Percentiles rank a stretch among this genome's conserved stretches.
These are phyloP conservation scores for Ganaspis brasiliensis DNA, from an alignment of 2,888 invertebrate genomes.

Conservation along the genomic window DNA sequence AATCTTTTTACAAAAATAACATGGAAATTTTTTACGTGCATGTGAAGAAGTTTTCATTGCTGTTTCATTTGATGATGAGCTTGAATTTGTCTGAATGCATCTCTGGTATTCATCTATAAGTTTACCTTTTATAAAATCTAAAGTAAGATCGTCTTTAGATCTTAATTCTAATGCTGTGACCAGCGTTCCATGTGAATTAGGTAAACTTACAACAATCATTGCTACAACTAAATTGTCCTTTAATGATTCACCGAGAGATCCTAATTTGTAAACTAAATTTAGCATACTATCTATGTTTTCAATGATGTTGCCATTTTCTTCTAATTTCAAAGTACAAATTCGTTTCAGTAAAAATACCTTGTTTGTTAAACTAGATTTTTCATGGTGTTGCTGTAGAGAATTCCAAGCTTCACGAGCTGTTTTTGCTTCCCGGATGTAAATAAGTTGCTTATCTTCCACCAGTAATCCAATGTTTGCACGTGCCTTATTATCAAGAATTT, in stretches of 20 bases:
- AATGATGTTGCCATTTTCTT: conserved; percentile 57
- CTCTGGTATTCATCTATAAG: conserved; percentile 63
- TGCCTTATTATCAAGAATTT: conserved; percentile 53
- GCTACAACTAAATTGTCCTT: conserved; percentile 59
- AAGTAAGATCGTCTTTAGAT: conserved; percentile 59
- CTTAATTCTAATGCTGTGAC: conserved; percentile 60
- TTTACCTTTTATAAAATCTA: conserved; percentile 59
- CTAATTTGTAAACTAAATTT: conserved; percentile 55
- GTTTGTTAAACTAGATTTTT: conserved; percentile 56
- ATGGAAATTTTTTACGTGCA: background rate
- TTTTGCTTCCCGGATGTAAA: conserved; percentile 51
- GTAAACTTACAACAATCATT: conserved; percentile 50
- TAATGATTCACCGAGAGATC: conserved; percentile 58
- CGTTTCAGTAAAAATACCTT: conserved; percentile 51
- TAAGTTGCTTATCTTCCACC: conserved; percentile 50
- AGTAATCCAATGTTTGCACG: conserved; percentile 58
- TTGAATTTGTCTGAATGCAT: conserved; percentile 35
- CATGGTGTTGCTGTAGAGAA: conserved; percentile 54
- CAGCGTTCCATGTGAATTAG: conserved; percentile 50
- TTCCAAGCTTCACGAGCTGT: conserved; percentile 56
- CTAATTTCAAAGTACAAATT: conserved; percentile 52
- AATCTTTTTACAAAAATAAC: conserved; percentile 40
- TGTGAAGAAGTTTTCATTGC: conserved; percentile 22
- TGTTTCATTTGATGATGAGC: conserved; percentile 1
- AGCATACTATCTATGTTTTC: conserved; percentile 59